phyloP scores from a whole-genome alignment of 2,113 vertebrate species.

The Miniopterus natalensis region DNA sequence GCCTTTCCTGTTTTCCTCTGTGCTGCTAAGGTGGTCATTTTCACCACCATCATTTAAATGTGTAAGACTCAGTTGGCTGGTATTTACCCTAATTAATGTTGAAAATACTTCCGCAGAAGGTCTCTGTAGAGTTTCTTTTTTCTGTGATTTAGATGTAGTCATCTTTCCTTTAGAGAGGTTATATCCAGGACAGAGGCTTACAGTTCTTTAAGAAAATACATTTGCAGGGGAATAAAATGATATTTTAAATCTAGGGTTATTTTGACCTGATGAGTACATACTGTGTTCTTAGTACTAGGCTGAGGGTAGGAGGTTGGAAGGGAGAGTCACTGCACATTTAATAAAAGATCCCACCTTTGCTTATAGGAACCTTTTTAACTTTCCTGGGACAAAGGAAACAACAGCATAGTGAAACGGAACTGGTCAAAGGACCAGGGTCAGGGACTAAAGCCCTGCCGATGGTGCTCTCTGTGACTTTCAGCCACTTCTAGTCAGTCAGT shows the following conservation, averaged over 20 bases:
- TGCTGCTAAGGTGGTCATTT: slow-evolving; percentile 68
- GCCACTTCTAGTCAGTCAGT: neutral
- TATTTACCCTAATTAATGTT: slow-evolving; percentile 64
- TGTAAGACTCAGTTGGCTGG: slow-evolving; percentile 25
- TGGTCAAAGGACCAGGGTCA: neutral
- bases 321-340: neutral
- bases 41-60: slow-evolving; percentile 53
- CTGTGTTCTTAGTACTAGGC: neutral
- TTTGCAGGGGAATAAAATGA: neutral
- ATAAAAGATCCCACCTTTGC: slow-evolving; percentile 4
- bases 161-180: slow-evolving; percentile 27
- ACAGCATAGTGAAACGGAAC: neutral
- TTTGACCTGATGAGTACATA: neutral
- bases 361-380: neutral
- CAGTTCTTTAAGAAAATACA: neutral
- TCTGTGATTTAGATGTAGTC: slow-evolving; percentile 60
- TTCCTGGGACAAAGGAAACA: neutral
- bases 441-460: neutral
- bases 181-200: neutral
- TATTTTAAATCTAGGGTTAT: slow-evolving; percentile 23
- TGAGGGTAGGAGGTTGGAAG: neutral
- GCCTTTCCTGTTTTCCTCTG: slow-evolving; percentile 75
- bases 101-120: slow-evolving; percentile 1
- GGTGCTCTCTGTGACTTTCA: neutral
- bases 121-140: slow-evolving; percentile 54